These are phyloP conservation scores for Cygnus olor DNA, from an alignment of 2,797 vertebrate species.

Conservation along the genomic window DNA sequence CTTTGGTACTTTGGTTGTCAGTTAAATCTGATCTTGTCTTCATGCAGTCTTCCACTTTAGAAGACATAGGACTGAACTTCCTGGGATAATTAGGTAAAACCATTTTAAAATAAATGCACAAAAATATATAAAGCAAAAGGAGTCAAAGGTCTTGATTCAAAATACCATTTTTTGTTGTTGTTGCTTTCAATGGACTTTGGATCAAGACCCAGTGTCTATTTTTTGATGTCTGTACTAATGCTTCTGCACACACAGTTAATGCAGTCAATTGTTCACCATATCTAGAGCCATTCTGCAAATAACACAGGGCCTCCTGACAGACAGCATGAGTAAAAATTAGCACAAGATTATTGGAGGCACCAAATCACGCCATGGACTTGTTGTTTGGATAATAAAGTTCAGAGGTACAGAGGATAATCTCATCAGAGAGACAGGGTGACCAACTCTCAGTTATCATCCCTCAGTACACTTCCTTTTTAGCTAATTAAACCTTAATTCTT, in stretches of 20 bases:
- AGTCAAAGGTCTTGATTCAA: not conserved
- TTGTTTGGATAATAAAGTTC: conserved; percentile 85
- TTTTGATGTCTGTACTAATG: not conserved
- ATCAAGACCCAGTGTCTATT: not conserved
- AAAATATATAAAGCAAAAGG: not conserved
- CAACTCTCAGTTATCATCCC: conserved; percentile 79
- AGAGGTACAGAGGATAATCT: conserved; percentile 82
- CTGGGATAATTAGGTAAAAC: not conserved
- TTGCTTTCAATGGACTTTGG: not conserved
- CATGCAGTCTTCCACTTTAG: not conserved
- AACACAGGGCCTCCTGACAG: conserved; percentile 67
- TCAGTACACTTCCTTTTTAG: conserved; percentile 83
- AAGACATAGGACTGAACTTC: not conserved
- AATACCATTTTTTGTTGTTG: not conserved
- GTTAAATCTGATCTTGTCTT: not conserved
- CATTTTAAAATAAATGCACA: not conserved
- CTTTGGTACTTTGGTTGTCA: not conserved
- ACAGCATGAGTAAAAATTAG: conserved; percentile 72
- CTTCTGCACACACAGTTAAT: not conserved
- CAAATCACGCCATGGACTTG: conserved; percentile 74
- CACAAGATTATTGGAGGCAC: conserved; percentile 75
- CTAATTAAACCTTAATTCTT: conserved; percentile 83
- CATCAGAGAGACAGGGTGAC: conserved; percentile 76
- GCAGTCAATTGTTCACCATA: not conserved
- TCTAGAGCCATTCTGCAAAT: conserved; percentile 26